Evolutionary conservation across 2,113 vertebrate species (phyloP), one percentile per base, ranked within the genome.

Genomic region (Campylomormyrus tamandua): DNA sequence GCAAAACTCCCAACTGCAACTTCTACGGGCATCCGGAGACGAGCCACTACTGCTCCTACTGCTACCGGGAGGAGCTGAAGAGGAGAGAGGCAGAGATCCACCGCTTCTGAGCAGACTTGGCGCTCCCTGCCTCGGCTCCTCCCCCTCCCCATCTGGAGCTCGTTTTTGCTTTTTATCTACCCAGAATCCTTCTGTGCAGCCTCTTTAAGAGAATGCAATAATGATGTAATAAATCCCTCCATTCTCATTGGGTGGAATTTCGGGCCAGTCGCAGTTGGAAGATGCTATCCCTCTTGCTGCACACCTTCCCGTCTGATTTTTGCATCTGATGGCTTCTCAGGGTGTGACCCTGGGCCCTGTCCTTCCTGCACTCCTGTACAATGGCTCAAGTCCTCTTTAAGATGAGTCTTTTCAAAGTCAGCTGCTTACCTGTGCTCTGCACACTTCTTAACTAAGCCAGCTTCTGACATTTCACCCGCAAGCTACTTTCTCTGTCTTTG

Each of bases 11-110:
- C 11, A 97, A 94, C 95, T 99, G 98, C 95, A 96, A 95, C 93
- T 99, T 97, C 93, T 99, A 98, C 0, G 98, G 98, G 91, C 98
- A 98, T 91, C 98, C 98, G 0, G 98, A 99, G 92, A 99, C 98
- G 0, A 96, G 97, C 91, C 96, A 99, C 94, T 99, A 97, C 95
- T 99, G 98, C 92, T 99, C 98, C 53, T 99, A 96, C 95, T 99
- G 98, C 92, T 99, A 98, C 93, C 93, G 95, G 48, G 97, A 98
- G 35, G 97, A 98, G 95, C 93, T 98, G 93, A 97, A 95, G 91
- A 96, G 96, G 93, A 94, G 95, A 92, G 97, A 97, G 89, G 83
- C 95, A 0, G 97, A 97, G 49, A 95, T 97, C 87, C 97, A 98
- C 94, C 93, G 97, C 94, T 98, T 98, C 96, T 99, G 95, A 98